Evolutionary conservation across 1,140 invertebrate species (phyloP).

Genomic region (Drosophila pseudoananassae): DNA sequence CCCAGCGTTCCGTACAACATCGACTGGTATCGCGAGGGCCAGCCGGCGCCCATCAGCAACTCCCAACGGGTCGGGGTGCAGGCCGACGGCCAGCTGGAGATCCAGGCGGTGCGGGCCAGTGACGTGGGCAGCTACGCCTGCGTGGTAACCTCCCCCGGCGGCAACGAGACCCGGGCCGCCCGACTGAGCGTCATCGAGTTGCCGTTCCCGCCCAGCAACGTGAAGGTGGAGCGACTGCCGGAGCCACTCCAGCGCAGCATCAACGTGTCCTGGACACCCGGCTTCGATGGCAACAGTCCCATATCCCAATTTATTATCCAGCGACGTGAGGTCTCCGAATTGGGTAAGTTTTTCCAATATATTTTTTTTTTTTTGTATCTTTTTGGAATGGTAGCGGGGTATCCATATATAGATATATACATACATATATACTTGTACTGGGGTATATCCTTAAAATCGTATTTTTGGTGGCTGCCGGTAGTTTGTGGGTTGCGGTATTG

Average conservation of each 20-base stretch:
- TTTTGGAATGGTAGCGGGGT: neutral
- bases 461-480: conserved; percentile 22
- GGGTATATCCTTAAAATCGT: neutral
- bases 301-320: conserved; percentile 97
- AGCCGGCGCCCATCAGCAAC: conserved; percentile 84
- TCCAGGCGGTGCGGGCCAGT: conserved; percentile 91
- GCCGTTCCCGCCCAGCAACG: conserved; percentile 95
- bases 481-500: conserved; percentile 32
- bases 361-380: too few species aligned
- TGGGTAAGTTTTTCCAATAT: conserved; percentile 86
- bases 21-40: conserved; percentile 95
- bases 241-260: conserved; percentile 88
- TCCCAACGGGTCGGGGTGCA: conserved; percentile 90
- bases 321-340: conserved; percentile 93
- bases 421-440: neutral
- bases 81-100: conserved; percentile 91
- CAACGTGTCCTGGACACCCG: conserved; percentile 96
- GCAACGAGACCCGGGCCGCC: conserved; percentile 95
- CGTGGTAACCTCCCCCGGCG: conserved; percentile 92
- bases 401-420: neutral
- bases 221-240: conserved; percentile 89
- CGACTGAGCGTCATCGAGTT: conserved; percentile 95
- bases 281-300: conserved; percentile 98
- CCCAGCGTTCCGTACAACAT: conserved; percentile 95
- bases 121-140: conserved; percentile 94